Conservation (phyloP, 1,140 invertebrate genomes). For the Bactericera cockerelli region DNA sequence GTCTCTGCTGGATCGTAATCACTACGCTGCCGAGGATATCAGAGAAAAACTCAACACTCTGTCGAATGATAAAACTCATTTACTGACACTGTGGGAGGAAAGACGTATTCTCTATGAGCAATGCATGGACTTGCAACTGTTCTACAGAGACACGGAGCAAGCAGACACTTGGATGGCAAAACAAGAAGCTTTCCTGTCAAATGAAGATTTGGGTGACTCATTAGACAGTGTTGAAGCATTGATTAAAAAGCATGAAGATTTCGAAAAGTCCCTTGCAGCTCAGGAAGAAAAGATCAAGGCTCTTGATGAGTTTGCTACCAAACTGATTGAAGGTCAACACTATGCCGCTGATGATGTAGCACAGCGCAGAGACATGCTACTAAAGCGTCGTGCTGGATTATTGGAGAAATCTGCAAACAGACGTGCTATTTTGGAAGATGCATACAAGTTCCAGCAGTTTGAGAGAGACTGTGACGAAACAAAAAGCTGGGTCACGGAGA, state of each 20-base stretch:
- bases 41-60: slow-evolving; percentile 65
- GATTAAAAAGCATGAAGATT: slow-evolving; percentile 98
- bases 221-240: slow-evolving; percentile 93
- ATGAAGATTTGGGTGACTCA: slow-evolving; percentile 93
- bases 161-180: slow-evolving; percentile 98
- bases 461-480: slow-evolving; percentile 98
- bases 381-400: slow-evolving; percentile 69
- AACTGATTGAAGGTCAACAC: slow-evolving; percentile 90
- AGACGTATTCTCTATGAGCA: slow-evolving; percentile 92
- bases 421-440: slow-evolving; percentile 72
- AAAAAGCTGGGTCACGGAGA: slow-evolving; percentile 97
- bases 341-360: slow-evolving; percentile 96
- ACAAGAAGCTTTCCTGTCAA: slow-evolving; percentile 93
- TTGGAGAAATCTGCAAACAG: slow-evolving; percentile 75
- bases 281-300: slow-evolving; percentile 98
- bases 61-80: slow-evolving; percentile 62
- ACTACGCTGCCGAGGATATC: slow-evolving; percentile 82
- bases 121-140: slow-evolving; percentile 97
- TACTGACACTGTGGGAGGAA: slow-evolving; percentile 89
- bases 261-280: slow-evolving; percentile 93
- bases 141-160: slow-evolving; percentile 94
- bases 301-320: slow-evolving; percentile 95
- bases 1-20: slow-evolving; percentile 67
- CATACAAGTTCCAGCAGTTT: slow-evolving; percentile 89
- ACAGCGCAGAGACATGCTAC: slow-evolving; percentile 67